Evolutionary conservation across 1,140 invertebrate genomes (phyloP).

Genomic region (Rhizoglyphus robini): DNA sequence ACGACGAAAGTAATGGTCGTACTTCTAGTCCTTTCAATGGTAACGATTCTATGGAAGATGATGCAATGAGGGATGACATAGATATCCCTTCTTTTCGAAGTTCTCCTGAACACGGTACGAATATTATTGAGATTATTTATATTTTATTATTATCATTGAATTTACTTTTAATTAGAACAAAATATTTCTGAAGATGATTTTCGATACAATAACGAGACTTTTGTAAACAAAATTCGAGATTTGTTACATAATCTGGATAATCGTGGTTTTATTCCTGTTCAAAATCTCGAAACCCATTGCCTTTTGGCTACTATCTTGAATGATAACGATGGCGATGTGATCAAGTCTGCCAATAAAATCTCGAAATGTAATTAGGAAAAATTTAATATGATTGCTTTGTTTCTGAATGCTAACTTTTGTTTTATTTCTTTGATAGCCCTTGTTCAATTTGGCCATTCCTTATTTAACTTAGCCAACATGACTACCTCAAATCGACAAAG

Average conservation of each 20-base stretch:
- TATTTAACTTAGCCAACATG: neutral
- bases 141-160: too few relatives aligned
- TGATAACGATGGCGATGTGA: neutral
- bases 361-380: neutral
- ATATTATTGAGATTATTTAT: too few relatives aligned
- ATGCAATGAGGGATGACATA: too few relatives aligned
- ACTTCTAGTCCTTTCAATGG: too few relatives aligned
- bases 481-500: neutral
- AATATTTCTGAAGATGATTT: too few relatives aligned
- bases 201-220: neutral
- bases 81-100: too few relatives aligned
- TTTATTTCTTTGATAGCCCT: constrained; percentile 3
- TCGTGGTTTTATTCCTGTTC: neutral
- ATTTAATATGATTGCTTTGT: neutral
- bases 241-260: neutral
- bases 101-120: too few relatives aligned
- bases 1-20: too few relatives aligned
- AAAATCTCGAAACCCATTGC: neutral
- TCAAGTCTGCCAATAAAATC: neutral
- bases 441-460: neutral
- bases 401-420: neutral
- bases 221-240: neutral
- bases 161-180: too few relatives aligned
- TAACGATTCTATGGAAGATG: too few relatives aligned
- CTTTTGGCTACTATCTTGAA: constrained; percentile 5